Conservation (phyloP, 2,113 vertebrate species). For the Eolophus roseicapilla region DNA sequence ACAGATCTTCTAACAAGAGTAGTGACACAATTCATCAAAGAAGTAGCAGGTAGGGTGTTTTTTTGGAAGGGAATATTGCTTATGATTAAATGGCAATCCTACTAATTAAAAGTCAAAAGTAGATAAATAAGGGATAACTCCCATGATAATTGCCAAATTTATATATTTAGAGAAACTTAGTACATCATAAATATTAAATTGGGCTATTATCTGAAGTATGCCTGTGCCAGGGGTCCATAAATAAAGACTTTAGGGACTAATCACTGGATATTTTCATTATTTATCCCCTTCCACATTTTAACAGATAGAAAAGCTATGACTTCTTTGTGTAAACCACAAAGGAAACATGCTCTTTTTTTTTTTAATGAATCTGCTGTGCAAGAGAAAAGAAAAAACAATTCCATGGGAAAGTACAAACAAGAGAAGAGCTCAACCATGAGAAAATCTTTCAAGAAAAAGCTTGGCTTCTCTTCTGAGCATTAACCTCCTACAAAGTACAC, state of each 20-base stretch:
- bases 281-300: conserved; percentile 42
- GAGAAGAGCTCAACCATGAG: background rate
- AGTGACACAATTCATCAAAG: conserved; percentile 45
- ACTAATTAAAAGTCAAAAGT: conserved; percentile 59
- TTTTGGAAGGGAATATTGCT: conserved; percentile 12
- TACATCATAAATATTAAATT: conserved; percentile 53
- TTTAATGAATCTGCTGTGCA: background rate
- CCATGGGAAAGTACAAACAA: background rate
- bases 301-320: conserved; percentile 8
- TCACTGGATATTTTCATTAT: conserved; percentile 32
- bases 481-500: conserved; percentile 18
- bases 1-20: background rate
- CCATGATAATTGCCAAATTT: conserved; percentile 48
- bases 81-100: conserved; percentile 55
- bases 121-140: conserved; percentile 54
- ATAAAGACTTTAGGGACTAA: conserved; percentile 45
- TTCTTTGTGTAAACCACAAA: conserved; percentile 30
- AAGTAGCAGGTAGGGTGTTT: conserved; percentile 12
- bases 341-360: background rate
- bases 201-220: conserved; percentile 25
- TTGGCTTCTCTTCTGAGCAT: background rate
- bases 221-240: conserved; percentile 35
- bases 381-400: background rate
- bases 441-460: background rate
- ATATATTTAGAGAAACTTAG: conserved; percentile 43